These are phyloP conservation scores for Hyla sarda DNA, from an alignment of 2,113 vertebrate species.

Conservation along the genomic window DNA sequence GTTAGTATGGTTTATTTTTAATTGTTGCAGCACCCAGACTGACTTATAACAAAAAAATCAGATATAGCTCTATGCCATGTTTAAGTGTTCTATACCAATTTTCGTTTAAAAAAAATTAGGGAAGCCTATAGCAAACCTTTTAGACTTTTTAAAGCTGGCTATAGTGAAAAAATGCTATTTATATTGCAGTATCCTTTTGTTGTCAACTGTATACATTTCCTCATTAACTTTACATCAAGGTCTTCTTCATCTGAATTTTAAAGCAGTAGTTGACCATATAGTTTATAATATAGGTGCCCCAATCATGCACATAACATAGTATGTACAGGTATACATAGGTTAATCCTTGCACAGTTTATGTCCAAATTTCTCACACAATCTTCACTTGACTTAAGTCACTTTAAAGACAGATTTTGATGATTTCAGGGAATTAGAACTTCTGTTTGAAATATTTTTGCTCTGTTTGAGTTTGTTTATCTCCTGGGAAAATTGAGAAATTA, in stretches of 20 bases:
- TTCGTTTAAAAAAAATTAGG: no score
- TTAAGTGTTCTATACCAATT: not conserved
- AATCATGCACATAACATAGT: not conserved
- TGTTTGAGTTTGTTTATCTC: not conserved
- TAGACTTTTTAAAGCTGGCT: not conserved
- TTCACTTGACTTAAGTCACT: not conserved
- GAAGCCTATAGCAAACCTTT: not conserved
- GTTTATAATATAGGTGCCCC: no score
- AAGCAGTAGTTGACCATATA: no score
- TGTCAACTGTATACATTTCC: no score
- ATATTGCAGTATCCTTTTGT: no score
- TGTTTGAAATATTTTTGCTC: not conserved
- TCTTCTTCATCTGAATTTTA: no score
- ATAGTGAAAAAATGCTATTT: no score
- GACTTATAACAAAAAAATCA: not conserved
- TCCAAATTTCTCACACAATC: not conserved
- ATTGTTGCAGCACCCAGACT: no score
- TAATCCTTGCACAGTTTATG: not conserved
- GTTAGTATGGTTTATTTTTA: no score
- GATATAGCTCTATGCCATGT: not conserved
- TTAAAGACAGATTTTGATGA: not conserved
- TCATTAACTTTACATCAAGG: no score
- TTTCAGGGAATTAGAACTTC: not conserved
- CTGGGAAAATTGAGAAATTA: slow-evolving; percentile 18
- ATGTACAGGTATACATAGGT: not conserved